These are phyloP conservation scores for Xiphydria camelus DNA, from an alignment of 2,888 invertebrate genomes.

Conservation along the genomic window DNA sequence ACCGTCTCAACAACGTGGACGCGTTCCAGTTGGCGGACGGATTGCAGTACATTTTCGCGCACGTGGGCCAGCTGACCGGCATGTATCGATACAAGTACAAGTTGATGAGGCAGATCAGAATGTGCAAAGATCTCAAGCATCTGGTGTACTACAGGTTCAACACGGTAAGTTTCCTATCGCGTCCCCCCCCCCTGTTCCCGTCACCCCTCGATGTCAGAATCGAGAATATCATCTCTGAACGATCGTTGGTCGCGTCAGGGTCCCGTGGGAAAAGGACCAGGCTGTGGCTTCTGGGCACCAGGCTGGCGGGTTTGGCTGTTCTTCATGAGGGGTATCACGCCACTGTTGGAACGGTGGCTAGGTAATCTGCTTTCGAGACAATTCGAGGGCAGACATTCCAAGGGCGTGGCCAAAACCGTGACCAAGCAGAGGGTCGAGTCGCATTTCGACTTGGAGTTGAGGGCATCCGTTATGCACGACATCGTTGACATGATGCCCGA, in stretches of 20 bases:
- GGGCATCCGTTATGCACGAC: slow-evolving; percentile 96
- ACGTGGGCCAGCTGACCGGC: slow-evolving; percentile 98
- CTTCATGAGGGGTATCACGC: slow-evolving; percentile 99
- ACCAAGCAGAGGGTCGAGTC: slow-evolving; percentile 99
- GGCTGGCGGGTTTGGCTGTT: slow-evolving; percentile 99
- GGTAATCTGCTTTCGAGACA: slow-evolving; percentile 97
- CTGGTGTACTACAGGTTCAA: slow-evolving; percentile 98
- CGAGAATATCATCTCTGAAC: slow-evolving; percentile 16
- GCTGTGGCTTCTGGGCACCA: slow-evolving; percentile 98
- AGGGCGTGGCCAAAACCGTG: slow-evolving; percentile 99
- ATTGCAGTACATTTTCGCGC: slow-evolving; percentile 98
- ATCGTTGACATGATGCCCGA: slow-evolving; percentile 99
- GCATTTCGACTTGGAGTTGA: slow-evolving; percentile 97
- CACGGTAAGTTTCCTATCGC: slow-evolving; percentile 72
- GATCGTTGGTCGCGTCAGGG: slow-evolving; percentile 64
- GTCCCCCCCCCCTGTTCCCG: slow-evolving; percentile 9
- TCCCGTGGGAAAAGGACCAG: slow-evolving; percentile 97
- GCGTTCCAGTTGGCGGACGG: slow-evolving; percentile 99
- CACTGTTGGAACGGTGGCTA: slow-evolving; percentile 97
- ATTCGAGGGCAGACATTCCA: slow-evolving; percentile 98
- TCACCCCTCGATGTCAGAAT: slow-evolving; percentile 26
- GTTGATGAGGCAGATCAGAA: slow-evolving; percentile 96
- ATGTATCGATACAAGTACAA: slow-evolving; percentile 99
- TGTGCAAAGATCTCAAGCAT: slow-evolving; percentile 99
- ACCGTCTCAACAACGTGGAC: slow-evolving; percentile 98